Base-by-base conservation (phyloP, 2,888 invertebrate genomes). In the Phortica okadai region DNA sequence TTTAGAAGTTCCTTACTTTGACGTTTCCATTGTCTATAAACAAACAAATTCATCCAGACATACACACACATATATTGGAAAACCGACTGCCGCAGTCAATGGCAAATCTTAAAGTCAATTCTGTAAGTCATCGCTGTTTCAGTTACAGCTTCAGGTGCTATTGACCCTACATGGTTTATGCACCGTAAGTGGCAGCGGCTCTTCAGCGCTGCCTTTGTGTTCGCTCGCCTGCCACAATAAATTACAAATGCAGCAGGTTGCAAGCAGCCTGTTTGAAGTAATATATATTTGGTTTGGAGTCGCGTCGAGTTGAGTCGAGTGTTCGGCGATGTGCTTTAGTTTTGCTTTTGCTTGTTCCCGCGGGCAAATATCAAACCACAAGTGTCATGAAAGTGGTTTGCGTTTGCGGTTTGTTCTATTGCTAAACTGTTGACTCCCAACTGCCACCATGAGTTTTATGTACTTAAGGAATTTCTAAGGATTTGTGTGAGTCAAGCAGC, bases 181-280 rank as follows among this genome's bases (percentile, higher is more conserved):
- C 41, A 56, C n/a, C 70, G 10, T 72, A 54, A 56, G 70, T 54
- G 14, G 69, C 66, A 66, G 42, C n/a, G 50, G 45, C 54, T 56
- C 54, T 72, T 66, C 41, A 42, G 33, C 6, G 5, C 41, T 50
- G 69, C 25, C 21, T 50, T 54, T 72, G 54, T 16, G 69, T 67
- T n/a, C 42, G 16, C 64, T 21, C 21, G 21, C 21, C 25, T 69
- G 44, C 45, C 16, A 69, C 45, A 69, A 69, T 69, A 69, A 69
- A 69, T 69, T 45, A 45, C 45, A 50, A 69, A 69, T 69, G 69
- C 69, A 69, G 69, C 69, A 69, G 69, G 69, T 69, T 69, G 69
- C 50, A 67, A 45, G 41, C 42, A 66, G 62, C 21, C 62, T 2
- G 10, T 14, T 50, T 50, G 10, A 14, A 50, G 50, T 6, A 50